A percentile compares a stretch with the other conserved stretches of the same genome.
These are phyloP conservation scores for Silurus aristotelis DNA, from an alignment of 2,797 vertebrate species.

Conservation along the genomic window DNA sequence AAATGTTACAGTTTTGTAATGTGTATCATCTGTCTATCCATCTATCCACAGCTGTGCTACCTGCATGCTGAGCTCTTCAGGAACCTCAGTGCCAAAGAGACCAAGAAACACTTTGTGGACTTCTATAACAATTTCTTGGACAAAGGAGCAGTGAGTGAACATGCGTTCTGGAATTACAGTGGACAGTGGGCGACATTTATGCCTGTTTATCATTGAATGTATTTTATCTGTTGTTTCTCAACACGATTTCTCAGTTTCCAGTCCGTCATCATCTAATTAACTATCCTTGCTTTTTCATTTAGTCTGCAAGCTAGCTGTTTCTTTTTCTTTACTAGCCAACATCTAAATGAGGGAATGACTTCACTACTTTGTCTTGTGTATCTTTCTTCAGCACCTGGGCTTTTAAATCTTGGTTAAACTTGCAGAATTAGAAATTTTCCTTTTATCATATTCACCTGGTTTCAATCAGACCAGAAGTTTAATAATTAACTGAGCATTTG, in stretches of 20 bases:
- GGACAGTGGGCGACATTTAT: not conserved
- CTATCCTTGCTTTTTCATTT: constrained; percentile 30
- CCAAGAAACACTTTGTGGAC: constrained; percentile 86
- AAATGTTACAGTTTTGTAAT: not conserved
- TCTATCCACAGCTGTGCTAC: constrained; percentile 81
- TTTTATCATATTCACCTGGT: not conserved
- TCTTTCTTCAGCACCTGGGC: not conserved
- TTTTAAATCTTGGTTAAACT: not conserved
- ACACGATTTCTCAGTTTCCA: constrained; percentile 11
- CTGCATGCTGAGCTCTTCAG: constrained; percentile 84
- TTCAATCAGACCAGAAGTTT: not conserved
- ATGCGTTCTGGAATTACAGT: not conserved
- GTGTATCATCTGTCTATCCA: not conserved
- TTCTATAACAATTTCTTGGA: constrained; percentile 88
- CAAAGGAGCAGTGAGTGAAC: constrained; percentile 82
- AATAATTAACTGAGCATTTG: not conserved
- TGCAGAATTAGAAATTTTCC: not conserved
- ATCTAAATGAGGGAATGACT: constrained; percentile 65
- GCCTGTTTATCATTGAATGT: not conserved
- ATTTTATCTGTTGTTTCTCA: not conserved
- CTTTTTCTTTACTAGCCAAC: not conserved
- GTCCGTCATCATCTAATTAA: constrained; percentile 3
- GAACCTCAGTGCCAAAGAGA: constrained; percentile 83
- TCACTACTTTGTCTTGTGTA: constrained; percentile 19
- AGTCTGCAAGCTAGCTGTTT: constrained; percentile 3